Evolutionary conservation across 53 echinoderm and acorn worm species (phyloP), one percentile per base, ranked within the genome.

Genomic region (Hippasteria phrygiana): DNA sequence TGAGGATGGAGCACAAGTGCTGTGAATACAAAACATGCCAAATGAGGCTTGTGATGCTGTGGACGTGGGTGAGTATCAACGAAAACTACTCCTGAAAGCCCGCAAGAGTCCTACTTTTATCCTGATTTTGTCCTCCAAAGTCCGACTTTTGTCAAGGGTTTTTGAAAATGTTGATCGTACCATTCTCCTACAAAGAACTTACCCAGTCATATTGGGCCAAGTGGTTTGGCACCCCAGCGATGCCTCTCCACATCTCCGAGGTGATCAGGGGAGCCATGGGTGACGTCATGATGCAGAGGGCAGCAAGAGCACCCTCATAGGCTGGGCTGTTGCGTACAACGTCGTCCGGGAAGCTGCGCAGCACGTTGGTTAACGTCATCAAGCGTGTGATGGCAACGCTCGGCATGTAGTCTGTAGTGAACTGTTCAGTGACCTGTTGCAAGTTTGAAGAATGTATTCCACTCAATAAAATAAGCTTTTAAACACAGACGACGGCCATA

Each of bases 201-300:
- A 81, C 80, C 71, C 90, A 80, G 27, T 54, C 2, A n/a, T 69
- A 83, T 26, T 34, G 37, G 20, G 42, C 32, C 45, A 74, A 48
- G 53, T 78, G 82, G 65, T 87, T 3, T 22, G 76, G 73, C 22
- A 54, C 88, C 77, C 92, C 87, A 0, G 83, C 92, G 0, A 99
- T 53, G n/a, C 99, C 99, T 47, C 78, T 83, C 99, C 99, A 99
- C 90, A 99, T 83, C 89, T 99, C 99, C 47, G 96, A 91, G 31
- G 99, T 84, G 33, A 99, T 85, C 54, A 91, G 92, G 12, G 99
- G 99, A 20, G 99, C 99, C 93, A 96, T 94, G 1, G 99, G 99
- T 4, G 96, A 94, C 12, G 94, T 70, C 99, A 99, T 96, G 77
- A 93, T 77, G 42, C 88, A 93, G 20, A 99, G 75, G 3, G 88